Evolutionary conservation across 2,797 vertebrate genomes (phyloP).

Genomic region (Intellagama lesueurii): DNA sequence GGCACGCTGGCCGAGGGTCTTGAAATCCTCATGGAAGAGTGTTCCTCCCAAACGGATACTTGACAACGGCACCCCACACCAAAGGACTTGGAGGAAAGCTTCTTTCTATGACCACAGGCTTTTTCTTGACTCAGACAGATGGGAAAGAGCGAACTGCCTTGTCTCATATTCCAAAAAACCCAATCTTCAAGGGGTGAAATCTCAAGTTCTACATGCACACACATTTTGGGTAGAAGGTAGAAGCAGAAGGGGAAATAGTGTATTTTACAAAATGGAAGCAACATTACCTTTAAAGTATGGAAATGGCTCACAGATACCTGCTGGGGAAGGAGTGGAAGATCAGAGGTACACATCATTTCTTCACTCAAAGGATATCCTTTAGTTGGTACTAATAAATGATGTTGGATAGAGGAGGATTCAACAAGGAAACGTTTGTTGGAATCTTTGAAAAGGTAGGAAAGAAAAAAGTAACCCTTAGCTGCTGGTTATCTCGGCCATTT

Average conservation of each 20-base stretch:
- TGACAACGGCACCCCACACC: background rate
- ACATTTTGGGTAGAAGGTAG: background rate
- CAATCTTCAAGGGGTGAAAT: background rate
- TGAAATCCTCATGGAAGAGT: background rate
- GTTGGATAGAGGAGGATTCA: too few relatives aligned
- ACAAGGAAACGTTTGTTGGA: too few relatives aligned
- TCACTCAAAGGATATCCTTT: too few relatives aligned
- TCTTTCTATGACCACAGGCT: background rate
- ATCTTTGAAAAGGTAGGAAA: too few relatives aligned
- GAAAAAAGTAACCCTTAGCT: too few relatives aligned
- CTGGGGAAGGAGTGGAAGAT: background rate
- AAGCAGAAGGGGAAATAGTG: too few relatives aligned
- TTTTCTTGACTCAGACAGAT: background rate
- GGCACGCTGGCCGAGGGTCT: conserved; percentile 52
- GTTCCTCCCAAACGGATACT: background rate
- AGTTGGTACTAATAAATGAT: too few relatives aligned
- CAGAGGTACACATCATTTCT: background rate
- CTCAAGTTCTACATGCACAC: background rate
- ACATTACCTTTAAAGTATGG: background rate
- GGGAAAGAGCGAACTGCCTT: background rate
- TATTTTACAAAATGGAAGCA: background rate
- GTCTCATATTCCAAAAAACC: background rate
- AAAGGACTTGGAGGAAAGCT: background rate
- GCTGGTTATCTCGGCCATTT: background rate
- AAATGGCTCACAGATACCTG: background rate